Conservation (phyloP, 2,113 vertebrate genomes). For the Dasypus novemcinctus region DNA sequence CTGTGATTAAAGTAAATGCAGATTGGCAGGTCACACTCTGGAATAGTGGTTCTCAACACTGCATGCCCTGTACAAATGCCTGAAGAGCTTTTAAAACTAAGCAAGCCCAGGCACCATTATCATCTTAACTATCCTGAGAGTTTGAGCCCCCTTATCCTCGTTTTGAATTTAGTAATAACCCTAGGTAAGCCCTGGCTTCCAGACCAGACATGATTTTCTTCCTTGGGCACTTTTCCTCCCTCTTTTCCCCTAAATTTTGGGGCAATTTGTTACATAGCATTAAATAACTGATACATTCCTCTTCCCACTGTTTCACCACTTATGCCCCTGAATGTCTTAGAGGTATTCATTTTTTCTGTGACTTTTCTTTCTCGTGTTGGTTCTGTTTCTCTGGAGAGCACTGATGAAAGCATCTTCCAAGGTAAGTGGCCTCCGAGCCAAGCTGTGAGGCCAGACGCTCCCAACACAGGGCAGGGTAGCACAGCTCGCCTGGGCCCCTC, state of each 20-base stretch:
- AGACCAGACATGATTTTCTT: neutral
- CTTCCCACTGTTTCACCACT: neutral
- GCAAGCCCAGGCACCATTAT: neutral
- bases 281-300: neutral
- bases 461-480: neutral
- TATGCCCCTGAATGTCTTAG: neutral
- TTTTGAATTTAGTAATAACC: neutral
- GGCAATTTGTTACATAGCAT: neutral
- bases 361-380: neutral
- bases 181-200: too few relatives aligned
- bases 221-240: neutral
- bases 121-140: neutral
- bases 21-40: neutral
- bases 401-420: neutral
- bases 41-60: neutral
- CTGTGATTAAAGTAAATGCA: neutral
- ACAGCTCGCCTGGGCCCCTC: neutral
- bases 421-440: neutral
- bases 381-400: too few relatives aligned
- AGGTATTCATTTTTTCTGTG: neutral
- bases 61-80: too few relatives aligned
- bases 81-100: neutral
- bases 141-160: neutral
- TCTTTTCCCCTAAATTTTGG: neutral
- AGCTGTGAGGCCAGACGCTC: neutral